phyloP scores from a whole-genome alignment of 2,888 invertebrate genomes.

The Heliothis peltigera region DNA sequence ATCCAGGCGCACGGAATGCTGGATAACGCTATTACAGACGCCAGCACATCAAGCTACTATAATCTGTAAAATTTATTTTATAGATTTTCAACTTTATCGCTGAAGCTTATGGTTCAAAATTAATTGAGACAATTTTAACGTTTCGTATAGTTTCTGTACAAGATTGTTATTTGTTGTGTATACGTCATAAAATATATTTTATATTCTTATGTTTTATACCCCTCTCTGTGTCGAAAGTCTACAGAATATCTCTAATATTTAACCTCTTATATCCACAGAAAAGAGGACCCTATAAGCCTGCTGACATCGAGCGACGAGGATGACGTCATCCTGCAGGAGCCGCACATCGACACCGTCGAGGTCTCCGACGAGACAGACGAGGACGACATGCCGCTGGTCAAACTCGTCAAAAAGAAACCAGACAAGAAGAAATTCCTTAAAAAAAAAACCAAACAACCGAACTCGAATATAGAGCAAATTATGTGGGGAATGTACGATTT shows the following conservation, averaged over 20 bases:
- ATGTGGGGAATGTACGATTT: constrained; percentile 61
- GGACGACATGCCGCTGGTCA: constrained; percentile 79
- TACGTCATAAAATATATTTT: too few relatives aligned
- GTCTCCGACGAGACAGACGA: constrained; percentile 83
- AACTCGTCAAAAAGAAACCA: constrained; percentile 64
- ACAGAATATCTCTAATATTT: neutral
- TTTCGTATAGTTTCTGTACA: too few relatives aligned
- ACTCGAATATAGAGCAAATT: neutral
- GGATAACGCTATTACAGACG: too few relatives aligned
- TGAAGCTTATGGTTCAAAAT: too few relatives aligned
- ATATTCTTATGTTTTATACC: too few relatives aligned
- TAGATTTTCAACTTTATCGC: too few relatives aligned
- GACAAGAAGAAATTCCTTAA: constrained; percentile 36
- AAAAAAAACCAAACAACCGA: constrained; percentile 7
- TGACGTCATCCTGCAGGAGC: constrained; percentile 83
- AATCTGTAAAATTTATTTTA: too few relatives aligned
- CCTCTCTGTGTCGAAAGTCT: too few relatives aligned
- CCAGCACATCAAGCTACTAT: too few relatives aligned
- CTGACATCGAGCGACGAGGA: constrained; percentile 84
- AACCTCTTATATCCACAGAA: constrained; percentile 58
- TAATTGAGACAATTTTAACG: too few relatives aligned
- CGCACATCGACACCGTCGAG: constrained; percentile 81
- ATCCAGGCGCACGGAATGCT: too few relatives aligned
- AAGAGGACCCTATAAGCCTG: constrained; percentile 78
- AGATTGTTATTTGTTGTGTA: too few relatives aligned